Conservation (phyloP, 1,140 invertebrate species). For the Stegodyphus dumicola region DNA sequence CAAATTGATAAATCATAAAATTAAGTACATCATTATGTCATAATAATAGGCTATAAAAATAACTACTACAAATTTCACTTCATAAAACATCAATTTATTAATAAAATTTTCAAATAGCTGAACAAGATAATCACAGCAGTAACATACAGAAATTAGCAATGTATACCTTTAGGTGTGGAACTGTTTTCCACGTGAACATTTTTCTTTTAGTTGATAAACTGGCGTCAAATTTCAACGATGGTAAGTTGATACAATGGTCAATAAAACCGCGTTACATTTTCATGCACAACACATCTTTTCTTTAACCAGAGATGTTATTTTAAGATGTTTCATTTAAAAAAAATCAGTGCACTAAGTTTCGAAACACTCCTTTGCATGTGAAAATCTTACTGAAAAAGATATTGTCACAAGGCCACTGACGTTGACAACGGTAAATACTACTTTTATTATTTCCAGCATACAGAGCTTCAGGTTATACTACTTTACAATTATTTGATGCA, state of each 20-base stretch:
- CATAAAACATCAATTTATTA: conserved; percentile 60
- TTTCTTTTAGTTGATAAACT: background rate
- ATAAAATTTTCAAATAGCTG: conserved; percentile 59
- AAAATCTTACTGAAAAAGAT: conserved; percentile 45
- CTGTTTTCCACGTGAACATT: conserved; percentile 10
- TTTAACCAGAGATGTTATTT: too few relatives aligned
- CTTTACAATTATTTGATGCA: conserved; percentile 30
- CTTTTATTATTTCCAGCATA: conserved; percentile 25
- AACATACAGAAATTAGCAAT: conserved; percentile 58
- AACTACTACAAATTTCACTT: background rate
- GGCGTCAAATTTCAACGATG: too few relatives aligned
- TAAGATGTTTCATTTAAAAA: too few relatives aligned
- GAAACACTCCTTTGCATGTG: conserved; percentile 36
- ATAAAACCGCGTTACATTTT: background rate
- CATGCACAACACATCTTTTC: background rate
- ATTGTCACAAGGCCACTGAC: conserved; percentile 47
- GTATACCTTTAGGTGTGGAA: conserved; percentile 23
- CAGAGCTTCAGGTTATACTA: conserved; percentile 12
- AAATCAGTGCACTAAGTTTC: conserved; percentile 9
- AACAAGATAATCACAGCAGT: conserved; percentile 60
- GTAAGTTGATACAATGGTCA: too few relatives aligned
- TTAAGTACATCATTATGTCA: too few relatives aligned
- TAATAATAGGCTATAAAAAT: too few relatives aligned
- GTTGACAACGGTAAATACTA: conserved; percentile 32
- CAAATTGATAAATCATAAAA: too few relatives aligned